Evolutionary conservation across 2,797 vertebrate genomes (phyloP), one percentile per base, ranked within the genome.

Genomic region (Megaceryle alcyon): DNA sequence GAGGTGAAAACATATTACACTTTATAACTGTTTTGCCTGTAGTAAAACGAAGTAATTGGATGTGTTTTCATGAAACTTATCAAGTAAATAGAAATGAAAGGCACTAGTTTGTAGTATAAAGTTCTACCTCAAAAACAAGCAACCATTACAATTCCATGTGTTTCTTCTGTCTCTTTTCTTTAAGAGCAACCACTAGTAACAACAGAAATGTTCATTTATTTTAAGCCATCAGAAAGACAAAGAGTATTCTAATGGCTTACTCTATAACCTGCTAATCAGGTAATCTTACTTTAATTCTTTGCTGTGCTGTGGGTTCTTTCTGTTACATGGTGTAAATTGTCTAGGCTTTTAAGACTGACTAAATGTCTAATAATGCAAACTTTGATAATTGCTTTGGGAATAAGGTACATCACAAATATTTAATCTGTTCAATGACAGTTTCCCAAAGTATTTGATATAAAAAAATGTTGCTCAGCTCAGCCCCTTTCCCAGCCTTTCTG

Each of bases 51-150:
- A 92, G 33, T 51, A 88, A 82, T 71, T 84, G 25, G 17, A 72
- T 64, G 26, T 23, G 43, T 80, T 96, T 91, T 76, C 35, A 26
- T 61, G 14, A 72, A 90, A 56, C 48, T 64, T 83, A 53, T 29
- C 63, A 94, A 85, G 18, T 44, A 60, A 44, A 12, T 37, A 78
- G 68, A 59, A 96, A 90, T 88, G 26, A 92, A 91, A 92, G 48
- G 41, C 12, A 23, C 12, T 86, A 53, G 3, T 54, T 86, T 54
- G 8, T 46, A 88, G 21, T 48, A 51, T 64, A 59, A 61, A 92
- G 25, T 54, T 88, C 33, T 53, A n/a, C 33, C 84, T 17, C 16
- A 59, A 60, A 86, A 59, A 12, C 21, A 90, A 57, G 29, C 1
- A 5, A 64, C 18, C 18, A 19, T 69, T 51, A 31, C 10, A 78